phyloP scores from a whole-genome alignment of 2,797 vertebrate species.

The Orestias chungarensis region DNA sequence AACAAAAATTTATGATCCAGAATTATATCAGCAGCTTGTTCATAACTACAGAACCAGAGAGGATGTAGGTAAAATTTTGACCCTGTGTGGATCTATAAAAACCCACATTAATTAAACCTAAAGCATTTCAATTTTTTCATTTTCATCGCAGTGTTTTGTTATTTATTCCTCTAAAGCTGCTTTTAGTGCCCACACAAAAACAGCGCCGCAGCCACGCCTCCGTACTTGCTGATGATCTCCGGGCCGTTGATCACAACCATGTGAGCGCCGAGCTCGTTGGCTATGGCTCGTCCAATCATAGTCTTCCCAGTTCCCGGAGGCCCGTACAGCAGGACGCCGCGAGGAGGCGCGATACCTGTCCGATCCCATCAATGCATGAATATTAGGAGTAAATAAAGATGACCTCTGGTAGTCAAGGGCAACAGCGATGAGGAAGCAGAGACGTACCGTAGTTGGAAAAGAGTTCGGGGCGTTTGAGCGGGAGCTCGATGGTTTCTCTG shows the following conservation, averaged over 20 bases:
- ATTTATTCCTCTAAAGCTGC: not conserved
- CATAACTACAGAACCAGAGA: not conserved
- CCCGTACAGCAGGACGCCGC: constrained; percentile 92
- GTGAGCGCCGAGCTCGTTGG: constrained; percentile 89
- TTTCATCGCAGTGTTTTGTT: not conserved
- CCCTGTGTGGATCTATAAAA: no score
- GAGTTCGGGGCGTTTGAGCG: constrained; percentile 89
- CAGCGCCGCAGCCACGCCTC: not conserved
- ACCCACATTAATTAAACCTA: not conserved
- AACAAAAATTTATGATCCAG: not conserved
- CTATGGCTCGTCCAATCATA: constrained; percentile 93
- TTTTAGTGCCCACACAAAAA: no score
- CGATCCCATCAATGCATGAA: not conserved
- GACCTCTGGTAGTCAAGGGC: no score
- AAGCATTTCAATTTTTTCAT: not conserved
- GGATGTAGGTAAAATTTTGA: no score
- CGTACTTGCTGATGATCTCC: constrained; percentile 98
- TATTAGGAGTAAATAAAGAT: not conserved
- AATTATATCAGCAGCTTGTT: not conserved
- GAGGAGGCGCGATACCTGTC: constrained; percentile 89
- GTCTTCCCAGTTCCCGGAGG: constrained; percentile 98
- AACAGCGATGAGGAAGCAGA: no score
- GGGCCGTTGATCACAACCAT: constrained; percentile 94
- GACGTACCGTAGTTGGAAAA: constrained; percentile 88
- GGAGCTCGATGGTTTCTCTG: constrained; percentile 92